A percentile compares a stretch with the other conserved stretches of the same genome.
Conservation (phyloP, 2,888 invertebrate genomes). For the Cheilosia vulpina region DNA sequence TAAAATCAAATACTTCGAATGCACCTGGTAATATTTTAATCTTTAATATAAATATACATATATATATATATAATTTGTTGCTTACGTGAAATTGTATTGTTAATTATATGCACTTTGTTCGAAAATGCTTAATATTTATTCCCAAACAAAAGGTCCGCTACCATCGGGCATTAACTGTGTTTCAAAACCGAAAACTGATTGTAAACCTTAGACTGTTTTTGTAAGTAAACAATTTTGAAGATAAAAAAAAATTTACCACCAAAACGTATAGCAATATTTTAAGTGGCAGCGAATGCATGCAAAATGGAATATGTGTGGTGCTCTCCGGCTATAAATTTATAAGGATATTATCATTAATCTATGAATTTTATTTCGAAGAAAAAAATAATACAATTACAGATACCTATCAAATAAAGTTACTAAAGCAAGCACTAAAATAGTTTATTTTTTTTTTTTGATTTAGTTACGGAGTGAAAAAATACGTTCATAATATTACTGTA, state of each 20-base stretch:
- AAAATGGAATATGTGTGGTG: constrained; percentile 24
- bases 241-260: constrained; percentile 34
- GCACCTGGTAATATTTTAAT: constrained; percentile 8
- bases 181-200: constrained; percentile 66
- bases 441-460: not conserved
- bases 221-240: constrained; percentile 43
- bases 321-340: constrained; percentile 26
- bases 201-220: constrained; percentile 72
- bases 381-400: constrained; percentile 20
- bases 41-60: not conserved
- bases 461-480: too few species aligned
- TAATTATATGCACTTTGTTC: constrained; percentile 25
- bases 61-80: constrained; percentile 2
- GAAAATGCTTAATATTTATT: constrained; percentile 25
- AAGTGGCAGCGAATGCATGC: constrained; percentile 28
- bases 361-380: constrained; percentile 15
- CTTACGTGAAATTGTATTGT: constrained; percentile 1
- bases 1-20: constrained; percentile 14
- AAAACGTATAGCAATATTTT: constrained; percentile 55
- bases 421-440: constrained; percentile 36
- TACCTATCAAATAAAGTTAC: constrained; percentile 71
- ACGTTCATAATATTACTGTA: too few species aligned
- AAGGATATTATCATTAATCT: constrained; percentile 13
- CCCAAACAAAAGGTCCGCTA: constrained; percentile 27
- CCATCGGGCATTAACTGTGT: constrained; percentile 51